phyloP scores from a whole-genome alignment of 2,888 invertebrate genomes.

The Agrilus cyanescens region DNA sequence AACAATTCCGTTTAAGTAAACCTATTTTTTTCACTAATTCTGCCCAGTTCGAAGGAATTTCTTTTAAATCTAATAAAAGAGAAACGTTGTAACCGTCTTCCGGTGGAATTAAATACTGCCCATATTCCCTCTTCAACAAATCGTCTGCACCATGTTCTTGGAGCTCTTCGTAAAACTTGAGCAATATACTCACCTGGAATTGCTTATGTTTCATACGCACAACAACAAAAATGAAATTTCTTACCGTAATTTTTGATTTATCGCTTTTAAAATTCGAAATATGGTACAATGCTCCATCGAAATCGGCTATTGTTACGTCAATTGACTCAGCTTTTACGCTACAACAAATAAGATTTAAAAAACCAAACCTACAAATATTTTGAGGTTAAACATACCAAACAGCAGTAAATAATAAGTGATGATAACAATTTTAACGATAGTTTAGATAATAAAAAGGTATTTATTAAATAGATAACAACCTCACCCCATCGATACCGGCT shows the following conservation, averaged over 20 bases:
- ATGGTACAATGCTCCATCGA: slow-evolving; percentile 97
- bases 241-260: slow-evolving; percentile 92
- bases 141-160: slow-evolving; percentile 98
- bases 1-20: slow-evolving; percentile 93
- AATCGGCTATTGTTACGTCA: slow-evolving; percentile 91
- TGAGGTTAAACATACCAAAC: no score
- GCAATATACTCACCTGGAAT: slow-evolving; percentile 87
- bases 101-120: slow-evolving; percentile 64
- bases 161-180: slow-evolving; percentile 97
- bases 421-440: no score
- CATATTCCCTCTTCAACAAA: slow-evolving; percentile 87
- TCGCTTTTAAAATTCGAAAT: slow-evolving; percentile 95
- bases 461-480: slow-evolving; percentile 1
- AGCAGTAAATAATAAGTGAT: no score
- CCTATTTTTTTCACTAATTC: slow-evolving; percentile 84
- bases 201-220: neutral
- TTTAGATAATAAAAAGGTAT: no score
- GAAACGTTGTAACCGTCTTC: slow-evolving; percentile 95
- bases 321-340: slow-evolving; percentile 92
- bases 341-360: slow-evolving; percentile 14
- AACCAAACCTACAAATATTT: no score
- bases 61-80: slow-evolving; percentile 82
- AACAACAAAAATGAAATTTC: neutral
- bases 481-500: slow-evolving; percentile 13
- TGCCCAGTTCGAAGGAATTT: slow-evolving; percentile 84